These are phyloP conservation scores for Pandion haliaetus DNA, from an alignment of 2,113 vertebrate species.

Conservation along the genomic window DNA sequence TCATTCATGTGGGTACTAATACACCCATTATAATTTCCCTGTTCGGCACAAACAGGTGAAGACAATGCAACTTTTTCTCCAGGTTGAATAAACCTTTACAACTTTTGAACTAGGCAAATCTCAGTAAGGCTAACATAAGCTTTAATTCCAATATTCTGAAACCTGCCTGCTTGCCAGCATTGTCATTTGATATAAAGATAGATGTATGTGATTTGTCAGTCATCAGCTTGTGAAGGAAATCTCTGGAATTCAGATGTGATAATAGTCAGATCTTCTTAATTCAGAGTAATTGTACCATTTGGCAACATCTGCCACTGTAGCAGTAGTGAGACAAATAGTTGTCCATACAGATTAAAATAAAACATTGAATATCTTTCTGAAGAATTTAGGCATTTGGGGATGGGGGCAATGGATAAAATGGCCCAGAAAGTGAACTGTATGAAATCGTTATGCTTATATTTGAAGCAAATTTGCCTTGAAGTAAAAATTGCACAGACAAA, in stretches of 20 bases:
- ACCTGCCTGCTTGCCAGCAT: background rate
- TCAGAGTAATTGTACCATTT: background rate
- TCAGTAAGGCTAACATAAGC: background rate
- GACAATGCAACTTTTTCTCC: background rate
- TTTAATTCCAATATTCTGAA: background rate
- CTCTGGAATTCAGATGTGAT: background rate
- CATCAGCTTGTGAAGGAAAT: background rate
- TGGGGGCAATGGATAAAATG: background rate
- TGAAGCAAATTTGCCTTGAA: background rate
- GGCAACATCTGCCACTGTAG: background rate
- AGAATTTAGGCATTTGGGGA: background rate
- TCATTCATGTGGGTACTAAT: fast-evolving
- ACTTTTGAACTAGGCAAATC: background rate
- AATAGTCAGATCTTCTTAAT: background rate
- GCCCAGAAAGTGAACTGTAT: background rate
- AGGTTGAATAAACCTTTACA: background rate
- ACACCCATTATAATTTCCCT: background rate
- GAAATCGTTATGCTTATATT: background rate
- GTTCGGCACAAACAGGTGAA: background rate
- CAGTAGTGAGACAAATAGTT: background rate
- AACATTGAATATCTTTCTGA: background rate
- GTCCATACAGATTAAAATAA: background rate
- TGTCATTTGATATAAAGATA: background rate
- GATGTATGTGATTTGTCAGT: background rate
- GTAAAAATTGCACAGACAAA: background rate